phyloP scores from a whole-genome alignment of 2,888 invertebrate species.

The Busseola fusca region DNA sequence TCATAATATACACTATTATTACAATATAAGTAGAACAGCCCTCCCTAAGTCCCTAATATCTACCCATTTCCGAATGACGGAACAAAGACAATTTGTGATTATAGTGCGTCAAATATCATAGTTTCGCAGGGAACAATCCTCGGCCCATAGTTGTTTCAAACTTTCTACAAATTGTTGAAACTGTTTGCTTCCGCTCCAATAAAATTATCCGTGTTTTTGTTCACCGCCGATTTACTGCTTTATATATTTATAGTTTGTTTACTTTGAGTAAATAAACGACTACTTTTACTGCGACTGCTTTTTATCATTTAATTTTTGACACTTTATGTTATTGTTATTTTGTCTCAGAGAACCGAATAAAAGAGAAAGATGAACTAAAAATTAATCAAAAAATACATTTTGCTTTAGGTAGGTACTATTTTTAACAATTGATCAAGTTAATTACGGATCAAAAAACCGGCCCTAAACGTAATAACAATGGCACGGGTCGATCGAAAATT shows the following conservation, averaged over 20 bases:
- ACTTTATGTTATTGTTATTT: background rate
- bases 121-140: constrained; percentile 31
- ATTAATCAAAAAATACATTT: no score
- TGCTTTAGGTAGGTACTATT: no score
- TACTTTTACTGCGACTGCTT: constrained; percentile 24
- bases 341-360: background rate
- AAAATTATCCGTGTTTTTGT: constrained; percentile 38
- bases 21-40: background rate
- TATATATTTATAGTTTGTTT: constrained; percentile 45
- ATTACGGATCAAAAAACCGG: no score
- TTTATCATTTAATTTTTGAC: constrained; percentile 12
- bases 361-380: background rate
- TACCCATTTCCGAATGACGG: background rate
- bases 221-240: constrained; percentile 28
- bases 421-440: no score
- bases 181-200: constrained; percentile 36
- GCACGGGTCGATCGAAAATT: no score
- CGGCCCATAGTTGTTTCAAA: constrained; percentile 30
- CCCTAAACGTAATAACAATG: no score
- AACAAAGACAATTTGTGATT: constrained; percentile 5
- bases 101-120: constrained; percentile 29
- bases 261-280: no score
- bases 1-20: background rate
- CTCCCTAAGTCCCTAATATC: background rate
- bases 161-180: constrained; percentile 31